A percentile compares a stretch with the other conserved stretches of the same genome.
Evolutionary conservation across 1,140 invertebrate species (phyloP).

Genomic region (Cydia fagiglandana): DNA sequence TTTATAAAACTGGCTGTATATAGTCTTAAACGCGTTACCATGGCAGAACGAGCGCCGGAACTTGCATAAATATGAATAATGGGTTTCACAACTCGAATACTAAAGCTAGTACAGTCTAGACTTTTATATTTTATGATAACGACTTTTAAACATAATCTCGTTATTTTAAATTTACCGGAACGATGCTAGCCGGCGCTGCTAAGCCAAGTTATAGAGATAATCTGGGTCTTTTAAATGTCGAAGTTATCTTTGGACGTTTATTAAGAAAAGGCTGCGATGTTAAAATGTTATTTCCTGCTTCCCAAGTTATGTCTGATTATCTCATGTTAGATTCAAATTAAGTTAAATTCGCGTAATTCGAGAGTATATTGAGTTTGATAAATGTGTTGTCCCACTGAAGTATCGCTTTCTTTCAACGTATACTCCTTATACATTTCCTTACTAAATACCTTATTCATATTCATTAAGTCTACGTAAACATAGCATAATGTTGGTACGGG

Average conservation of each 20-base stretch:
- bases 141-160: constrained; percentile 25
- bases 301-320: too few relatives aligned
- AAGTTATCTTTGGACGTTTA: not conserved
- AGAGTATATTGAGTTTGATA: too few relatives aligned
- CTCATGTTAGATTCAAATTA: too few relatives aligned
- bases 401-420: too few relatives aligned
- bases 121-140: constrained; percentile 30
- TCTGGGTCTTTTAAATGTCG: not conserved
- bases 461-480: too few relatives aligned
- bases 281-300: too few relatives aligned
- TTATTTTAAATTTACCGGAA: constrained; percentile 30
- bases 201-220: not conserved
- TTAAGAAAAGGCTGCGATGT: not conserved
- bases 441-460: too few relatives aligned
- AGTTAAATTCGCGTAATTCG: too few relatives aligned
- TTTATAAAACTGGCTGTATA: not conserved
- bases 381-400: too few relatives aligned
- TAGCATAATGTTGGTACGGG: too few relatives aligned
- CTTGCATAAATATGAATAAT: constrained; percentile 58
- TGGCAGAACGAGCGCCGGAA: constrained; percentile 33
- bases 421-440: too few relatives aligned
- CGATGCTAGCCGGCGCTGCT: not conserved
- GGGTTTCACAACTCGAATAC: constrained; percentile 50
- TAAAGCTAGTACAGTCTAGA: constrained; percentile 38
- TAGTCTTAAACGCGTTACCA: not conserved